Evolutionary conservation across 2,113 vertebrate species (phyloP), one percentile per base, ranked within the genome.

Genomic region (Piprites chloris): DNA sequence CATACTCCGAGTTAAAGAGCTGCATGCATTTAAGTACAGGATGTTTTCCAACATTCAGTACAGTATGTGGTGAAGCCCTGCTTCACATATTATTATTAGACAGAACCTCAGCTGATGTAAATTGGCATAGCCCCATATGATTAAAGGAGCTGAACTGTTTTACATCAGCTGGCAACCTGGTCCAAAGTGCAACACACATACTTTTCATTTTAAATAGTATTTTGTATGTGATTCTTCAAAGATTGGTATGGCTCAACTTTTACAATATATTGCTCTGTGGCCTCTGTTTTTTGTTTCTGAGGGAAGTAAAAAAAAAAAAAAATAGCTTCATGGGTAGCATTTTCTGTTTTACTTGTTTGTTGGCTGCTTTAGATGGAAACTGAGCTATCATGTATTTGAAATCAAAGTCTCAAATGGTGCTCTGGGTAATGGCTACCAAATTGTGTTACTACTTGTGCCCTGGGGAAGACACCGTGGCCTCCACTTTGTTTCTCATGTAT

Each of bases 191-290:
- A 94, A 87, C 88, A 96, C 94, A 91, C 84, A 93, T 91, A 94
- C 81, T 97, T 97, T 97, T 96, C 92, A 96, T 97, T 97, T 93
- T 93, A 96, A 95, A 87, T 96, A 94, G 66, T 77, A 92, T 96
- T 93, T 94, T 89, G 76, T 76, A n/a, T 89, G 58, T 32, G 52
- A 90, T 86, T 81, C 93, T 96, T 96, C 96, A 96, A 95, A 96
- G 96, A 86, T 90, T 92, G 69, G 66, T 93, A 85, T 62, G 76
- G 59, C 86, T 93, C 87, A 96, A 7, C 37, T 85, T 96, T 96
- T 93, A 78, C 93, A 91, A 95, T 95, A 94, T 93, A 95, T 92
- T 93, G 83, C 80, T 93, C 69, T 0, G 1, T 72, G 63, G 68
- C 81, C 95, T 89, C 96, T 93, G 90, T 69, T 97, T 94, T 77